phyloP scores from a whole-genome alignment of 2,797 vertebrate species.

The Xenopus petersii region DNA sequence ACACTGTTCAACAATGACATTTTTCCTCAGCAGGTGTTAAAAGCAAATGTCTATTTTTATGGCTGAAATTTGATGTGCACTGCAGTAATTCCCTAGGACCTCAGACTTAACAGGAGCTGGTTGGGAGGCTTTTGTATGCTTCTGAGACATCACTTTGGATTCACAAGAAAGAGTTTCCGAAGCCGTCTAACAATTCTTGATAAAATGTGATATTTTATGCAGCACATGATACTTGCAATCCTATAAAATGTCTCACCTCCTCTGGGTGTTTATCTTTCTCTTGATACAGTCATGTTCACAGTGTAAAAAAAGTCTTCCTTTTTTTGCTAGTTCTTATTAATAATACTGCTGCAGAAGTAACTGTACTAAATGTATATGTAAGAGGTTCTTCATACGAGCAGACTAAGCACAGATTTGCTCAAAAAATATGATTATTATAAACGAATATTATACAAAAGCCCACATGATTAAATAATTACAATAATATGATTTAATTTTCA shows the following conservation, averaged over 20 bases:
- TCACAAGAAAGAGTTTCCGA: neutral
- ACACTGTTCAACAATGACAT: neutral
- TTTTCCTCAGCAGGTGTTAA: slow-evolving; percentile 18
- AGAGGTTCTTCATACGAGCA: no score
- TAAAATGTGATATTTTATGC: slow-evolving; percentile 8
- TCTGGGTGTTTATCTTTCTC: no score
- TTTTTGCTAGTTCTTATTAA: no score
- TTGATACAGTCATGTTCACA: no score
- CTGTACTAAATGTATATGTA: no score
- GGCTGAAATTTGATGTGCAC: neutral
- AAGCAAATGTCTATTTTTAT: slow-evolving; percentile 5
- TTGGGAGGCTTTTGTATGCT: neutral
- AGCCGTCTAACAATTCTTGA: slow-evolving; percentile 8
- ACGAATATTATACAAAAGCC: no score
- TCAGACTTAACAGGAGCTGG: neutral
- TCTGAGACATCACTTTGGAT: slow-evolving; percentile 1
- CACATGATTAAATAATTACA: no score
- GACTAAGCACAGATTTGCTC: no score
- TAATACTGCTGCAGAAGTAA: no score
- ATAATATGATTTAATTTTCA: no score
- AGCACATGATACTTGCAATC: slow-evolving; percentile 2
- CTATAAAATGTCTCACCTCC: neutral
- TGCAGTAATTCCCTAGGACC: neutral
- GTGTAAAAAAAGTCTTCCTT: no score
- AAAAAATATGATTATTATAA: no score